A percentile compares a stretch with the other conserved stretches of the same genome.
Conservation (phyloP, 2,888 invertebrate species). For the Philonicus albiceps region DNA sequence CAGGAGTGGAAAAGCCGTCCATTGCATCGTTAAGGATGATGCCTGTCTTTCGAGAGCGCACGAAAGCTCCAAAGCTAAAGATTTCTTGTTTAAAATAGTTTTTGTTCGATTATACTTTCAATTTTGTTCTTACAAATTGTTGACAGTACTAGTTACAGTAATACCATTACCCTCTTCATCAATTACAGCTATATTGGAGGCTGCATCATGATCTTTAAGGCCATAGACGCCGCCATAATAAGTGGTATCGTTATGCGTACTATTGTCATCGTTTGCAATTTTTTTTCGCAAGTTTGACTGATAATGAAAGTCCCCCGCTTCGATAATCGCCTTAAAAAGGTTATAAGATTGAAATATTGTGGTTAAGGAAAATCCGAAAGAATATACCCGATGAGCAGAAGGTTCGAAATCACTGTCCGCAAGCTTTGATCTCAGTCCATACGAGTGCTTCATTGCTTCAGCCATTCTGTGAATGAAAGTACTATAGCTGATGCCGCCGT, state of each 20-base stretch:
- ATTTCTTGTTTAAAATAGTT: too few species aligned
- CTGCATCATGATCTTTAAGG: constrained; percentile 83
- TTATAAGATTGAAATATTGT: neutral
- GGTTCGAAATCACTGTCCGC: constrained; percentile 67
- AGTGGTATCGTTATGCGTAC: constrained; percentile 71
- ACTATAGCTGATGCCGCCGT: constrained; percentile 56
- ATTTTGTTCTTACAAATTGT: constrained; percentile 68
- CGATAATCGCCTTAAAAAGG: neutral
- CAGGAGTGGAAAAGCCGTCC: constrained; percentile 92
- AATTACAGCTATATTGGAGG: constrained; percentile 85
- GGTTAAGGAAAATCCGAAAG: neutral
- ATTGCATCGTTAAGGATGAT: too few species aligned
- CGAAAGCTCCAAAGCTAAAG: constrained; percentile 77
- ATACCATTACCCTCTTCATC: constrained; percentile 89
- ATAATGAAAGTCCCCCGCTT: too few species aligned
- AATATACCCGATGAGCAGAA: constrained; percentile 53
- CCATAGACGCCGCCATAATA: constrained; percentile 73
- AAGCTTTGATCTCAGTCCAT: constrained; percentile 82
- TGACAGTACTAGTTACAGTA: constrained; percentile 90
- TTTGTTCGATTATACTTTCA: too few species aligned
- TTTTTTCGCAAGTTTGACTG: neutral
- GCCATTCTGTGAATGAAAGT: constrained; percentile 72
- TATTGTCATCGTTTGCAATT: constrained; percentile 61
- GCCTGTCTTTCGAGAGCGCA: constrained; percentile 79
- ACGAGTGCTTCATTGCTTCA: constrained; percentile 92